phyloP scores from a whole-genome alignment of 2,113 vertebrate species.

The Mormyrus iriodes region DNA sequence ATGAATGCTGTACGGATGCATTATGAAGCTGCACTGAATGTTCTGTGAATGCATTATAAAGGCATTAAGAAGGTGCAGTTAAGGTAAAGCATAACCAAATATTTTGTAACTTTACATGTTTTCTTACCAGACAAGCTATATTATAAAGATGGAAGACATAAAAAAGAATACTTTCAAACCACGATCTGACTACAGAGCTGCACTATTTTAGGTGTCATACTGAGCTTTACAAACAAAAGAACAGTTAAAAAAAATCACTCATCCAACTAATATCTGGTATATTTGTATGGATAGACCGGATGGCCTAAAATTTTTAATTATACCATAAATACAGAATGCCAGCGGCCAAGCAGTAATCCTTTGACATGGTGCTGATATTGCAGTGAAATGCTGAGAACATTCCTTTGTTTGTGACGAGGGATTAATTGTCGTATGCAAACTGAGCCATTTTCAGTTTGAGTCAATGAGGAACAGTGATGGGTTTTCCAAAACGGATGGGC shows the following conservation, averaged over 20 bases:
- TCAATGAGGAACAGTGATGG: neutral
- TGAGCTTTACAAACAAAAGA: neutral
- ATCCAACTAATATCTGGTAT: neutral
- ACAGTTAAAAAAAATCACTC: neutral
- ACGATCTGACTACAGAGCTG: neutral
- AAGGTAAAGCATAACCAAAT: neutral
- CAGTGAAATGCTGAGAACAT: neutral
- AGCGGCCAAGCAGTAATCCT: neutral
- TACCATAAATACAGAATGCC: neutral
- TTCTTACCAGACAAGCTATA: neutral
- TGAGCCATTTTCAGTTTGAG: neutral
- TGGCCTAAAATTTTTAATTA: neutral
- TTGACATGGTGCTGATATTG: neutral
- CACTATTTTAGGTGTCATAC: neutral
- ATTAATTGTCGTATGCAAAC: neutral
- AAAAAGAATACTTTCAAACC: neutral
- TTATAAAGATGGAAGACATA: neutral
- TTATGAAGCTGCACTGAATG: neutral
- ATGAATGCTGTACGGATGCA: neutral
- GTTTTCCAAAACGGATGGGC: neutral
- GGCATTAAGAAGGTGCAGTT: neutral
- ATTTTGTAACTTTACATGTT: neutral
- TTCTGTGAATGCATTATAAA: neutral
- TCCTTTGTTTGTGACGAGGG: neutral
- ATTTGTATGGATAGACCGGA: neutral